Evolutionary conservation across 2,113 vertebrate species (phyloP).

Genomic region (Pluvialis apricaria): DNA sequence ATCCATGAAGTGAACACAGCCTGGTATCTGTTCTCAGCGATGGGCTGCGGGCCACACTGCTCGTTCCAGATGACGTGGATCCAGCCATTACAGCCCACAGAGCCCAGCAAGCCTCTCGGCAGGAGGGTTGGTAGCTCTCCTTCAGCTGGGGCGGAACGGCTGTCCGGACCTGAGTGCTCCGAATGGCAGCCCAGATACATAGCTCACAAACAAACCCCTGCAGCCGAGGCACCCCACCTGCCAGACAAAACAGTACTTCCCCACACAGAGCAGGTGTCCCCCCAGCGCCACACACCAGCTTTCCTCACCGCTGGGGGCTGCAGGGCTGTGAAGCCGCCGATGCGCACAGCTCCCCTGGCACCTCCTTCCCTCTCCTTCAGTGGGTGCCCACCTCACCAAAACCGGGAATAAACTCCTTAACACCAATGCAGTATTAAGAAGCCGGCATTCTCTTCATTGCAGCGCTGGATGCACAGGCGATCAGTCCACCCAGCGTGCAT

Average conservation of each 20-base stretch:
- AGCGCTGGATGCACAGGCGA: too few species aligned
- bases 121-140: too few species aligned
- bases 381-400: too few species aligned
- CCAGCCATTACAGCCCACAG: accelerated
- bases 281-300: accelerated
- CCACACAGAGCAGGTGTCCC: accelerated
- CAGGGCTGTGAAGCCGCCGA: background rate
- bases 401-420: too few species aligned
- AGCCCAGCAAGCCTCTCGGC: background rate
- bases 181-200: accelerated
- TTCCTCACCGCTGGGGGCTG: background rate
- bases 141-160: too few species aligned
- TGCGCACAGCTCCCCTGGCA: background rate
- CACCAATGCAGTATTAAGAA: too few species aligned
- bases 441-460: too few species aligned
- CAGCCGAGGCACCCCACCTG: background rate
- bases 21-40: too few species aligned
- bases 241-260: too few species aligned
- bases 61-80: accelerated
- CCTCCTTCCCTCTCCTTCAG: background rate
- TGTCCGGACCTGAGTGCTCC: too few species aligned
- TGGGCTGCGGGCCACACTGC: accelerated
- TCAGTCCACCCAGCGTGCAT: too few species aligned
- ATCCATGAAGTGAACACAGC: too few species aligned
- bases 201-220: background rate